A percentile compares a stretch with the other conserved stretches of the same genome.
Evolutionary conservation across 1,140 invertebrate species (phyloP).

Genomic region (Heliothis virescens): DNA sequence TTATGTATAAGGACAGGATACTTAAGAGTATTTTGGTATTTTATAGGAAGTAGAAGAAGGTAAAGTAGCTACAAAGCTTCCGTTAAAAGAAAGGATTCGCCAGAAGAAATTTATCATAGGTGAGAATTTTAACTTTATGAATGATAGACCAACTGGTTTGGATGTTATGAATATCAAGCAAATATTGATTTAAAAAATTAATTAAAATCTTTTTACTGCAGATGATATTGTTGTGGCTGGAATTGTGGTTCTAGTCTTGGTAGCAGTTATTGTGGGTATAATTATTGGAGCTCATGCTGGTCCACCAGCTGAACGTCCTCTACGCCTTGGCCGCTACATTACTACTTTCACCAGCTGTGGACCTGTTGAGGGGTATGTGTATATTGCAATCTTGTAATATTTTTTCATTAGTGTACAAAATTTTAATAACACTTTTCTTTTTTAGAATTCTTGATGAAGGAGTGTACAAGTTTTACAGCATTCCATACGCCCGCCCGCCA

Average conservation of each 20-base stretch:
- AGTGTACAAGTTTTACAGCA: conserved; percentile 93
- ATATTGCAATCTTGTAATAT: not conserved
- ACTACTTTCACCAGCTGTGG: conserved; percentile 92
- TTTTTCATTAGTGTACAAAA: not conserved
- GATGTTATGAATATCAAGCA: too few relatives aligned
- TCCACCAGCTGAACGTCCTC: conserved; percentile 72
- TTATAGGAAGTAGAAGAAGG: conserved; percentile 77
- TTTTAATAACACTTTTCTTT: conserved; percentile 44
- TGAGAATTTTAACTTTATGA: conserved; percentile 53
- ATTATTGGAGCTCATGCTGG: conserved; percentile 86
- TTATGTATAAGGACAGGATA: too few relatives aligned
- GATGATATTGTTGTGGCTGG: conserved; percentile 85
- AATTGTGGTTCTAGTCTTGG: conserved; percentile 87
- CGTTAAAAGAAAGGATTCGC: conserved; percentile 81
- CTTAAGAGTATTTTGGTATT: conserved; percentile 5
- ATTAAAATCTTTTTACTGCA: conserved; percentile 4
- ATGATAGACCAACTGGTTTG: too few relatives aligned
- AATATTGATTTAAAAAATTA: conserved; percentile 7
- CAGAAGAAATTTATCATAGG: conserved; percentile 84
- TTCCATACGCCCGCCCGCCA: conserved; percentile 95
- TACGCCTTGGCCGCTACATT: conserved; percentile 89
- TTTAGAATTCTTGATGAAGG: conserved; percentile 90
- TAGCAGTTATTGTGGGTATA: conserved; percentile 89
- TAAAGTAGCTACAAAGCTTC: conserved; percentile 78
- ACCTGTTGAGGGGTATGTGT: conserved; percentile 90